These are phyloP conservation scores for Esperia sulphurella DNA, from an alignment of 2,888 invertebrate species.

Conservation along the genomic window DNA sequence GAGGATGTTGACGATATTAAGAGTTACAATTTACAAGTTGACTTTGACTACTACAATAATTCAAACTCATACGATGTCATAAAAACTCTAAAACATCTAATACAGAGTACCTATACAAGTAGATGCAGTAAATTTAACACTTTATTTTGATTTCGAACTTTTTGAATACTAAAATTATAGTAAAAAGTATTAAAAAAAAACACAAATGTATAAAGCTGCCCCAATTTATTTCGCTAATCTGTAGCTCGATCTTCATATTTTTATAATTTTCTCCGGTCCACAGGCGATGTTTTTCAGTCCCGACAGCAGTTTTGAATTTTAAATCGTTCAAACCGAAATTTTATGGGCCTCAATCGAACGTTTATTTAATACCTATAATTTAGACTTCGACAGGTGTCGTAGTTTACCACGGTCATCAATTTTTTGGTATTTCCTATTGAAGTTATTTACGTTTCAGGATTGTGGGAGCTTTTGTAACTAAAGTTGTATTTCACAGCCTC, in stretches of 20 bases:
- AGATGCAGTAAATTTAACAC: too few species aligned
- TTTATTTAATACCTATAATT: slow-evolving; percentile 16
- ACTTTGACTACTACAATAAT: not conserved
- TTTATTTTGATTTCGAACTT: too few species aligned
- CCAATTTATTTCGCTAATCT: not conserved
- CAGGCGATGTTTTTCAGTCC: slow-evolving; percentile 13
- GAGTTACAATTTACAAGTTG: not conserved
- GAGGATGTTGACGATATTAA: slow-evolving; percentile 10
- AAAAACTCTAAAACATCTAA: too few species aligned
- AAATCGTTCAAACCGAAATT: slow-evolving; percentile 31
- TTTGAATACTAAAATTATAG: too few species aligned
- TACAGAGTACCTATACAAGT: too few species aligned
- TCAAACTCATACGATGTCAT: not conserved
- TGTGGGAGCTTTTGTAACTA: slow-evolving; percentile 57
- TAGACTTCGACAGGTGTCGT: slow-evolving; percentile 16
- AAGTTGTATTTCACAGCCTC: slow-evolving; percentile 73
- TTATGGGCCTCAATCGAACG: slow-evolving; percentile 31
- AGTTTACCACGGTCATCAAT: not conserved
- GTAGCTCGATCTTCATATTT: slow-evolving; percentile 5
- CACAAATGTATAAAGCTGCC: too few species aligned
- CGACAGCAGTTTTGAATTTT: slow-evolving; percentile 21
- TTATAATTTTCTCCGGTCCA: slow-evolving; percentile 8
- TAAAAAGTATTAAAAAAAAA: too few species aligned
- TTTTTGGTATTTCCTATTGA: not conserved
- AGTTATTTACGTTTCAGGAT: slow-evolving; percentile 8